Evolutionary conservation across 2,797 vertebrate species (phyloP).

Genomic region (Protonibea diacanthus): DNA sequence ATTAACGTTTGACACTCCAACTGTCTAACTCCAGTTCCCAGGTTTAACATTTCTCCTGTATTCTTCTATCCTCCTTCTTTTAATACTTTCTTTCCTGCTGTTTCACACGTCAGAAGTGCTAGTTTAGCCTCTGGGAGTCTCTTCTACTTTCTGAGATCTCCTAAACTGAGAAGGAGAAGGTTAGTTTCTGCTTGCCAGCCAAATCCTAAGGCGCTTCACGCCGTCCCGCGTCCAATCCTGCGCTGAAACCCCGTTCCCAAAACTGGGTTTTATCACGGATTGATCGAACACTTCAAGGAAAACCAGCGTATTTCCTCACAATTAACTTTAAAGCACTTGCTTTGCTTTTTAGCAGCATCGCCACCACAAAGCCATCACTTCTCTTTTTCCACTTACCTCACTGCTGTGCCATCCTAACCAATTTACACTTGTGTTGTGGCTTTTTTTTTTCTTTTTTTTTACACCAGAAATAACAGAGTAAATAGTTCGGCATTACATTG

Average conservation of each 20-base stretch:
- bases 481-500: neutral
- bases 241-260: constrained; percentile 35
- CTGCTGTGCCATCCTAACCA: constrained; percentile 26
- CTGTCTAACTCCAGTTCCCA: constrained; percentile 20
- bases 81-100: constrained; percentile 47
- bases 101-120: constrained; percentile 83
- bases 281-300: constrained; percentile 30
- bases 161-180: constrained; percentile 86
- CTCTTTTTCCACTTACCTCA: constrained; percentile 24
- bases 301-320: constrained; percentile 15
- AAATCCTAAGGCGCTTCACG: constrained; percentile 44
- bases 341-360: constrained; percentile 5
- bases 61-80: constrained; percentile 54
- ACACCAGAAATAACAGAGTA: constrained; percentile 14
- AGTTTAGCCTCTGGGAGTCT: constrained; percentile 87
- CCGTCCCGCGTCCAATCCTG: constrained; percentile 46
- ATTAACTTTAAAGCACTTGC: constrained; percentile 21
- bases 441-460: neutral
- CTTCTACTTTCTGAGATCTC: constrained; percentile 85
- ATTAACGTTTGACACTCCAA: neutral
- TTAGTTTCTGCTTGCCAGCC: constrained; percentile 75
- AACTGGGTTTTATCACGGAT: constrained; percentile 44
- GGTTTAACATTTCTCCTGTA: constrained; percentile 63
- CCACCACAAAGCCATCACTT: constrained; percentile 10
- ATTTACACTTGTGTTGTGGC: constrained; percentile 19